phyloP scores from a whole-genome alignment of 2,888 invertebrate genomes.

The Ellobium chinense region DNA sequence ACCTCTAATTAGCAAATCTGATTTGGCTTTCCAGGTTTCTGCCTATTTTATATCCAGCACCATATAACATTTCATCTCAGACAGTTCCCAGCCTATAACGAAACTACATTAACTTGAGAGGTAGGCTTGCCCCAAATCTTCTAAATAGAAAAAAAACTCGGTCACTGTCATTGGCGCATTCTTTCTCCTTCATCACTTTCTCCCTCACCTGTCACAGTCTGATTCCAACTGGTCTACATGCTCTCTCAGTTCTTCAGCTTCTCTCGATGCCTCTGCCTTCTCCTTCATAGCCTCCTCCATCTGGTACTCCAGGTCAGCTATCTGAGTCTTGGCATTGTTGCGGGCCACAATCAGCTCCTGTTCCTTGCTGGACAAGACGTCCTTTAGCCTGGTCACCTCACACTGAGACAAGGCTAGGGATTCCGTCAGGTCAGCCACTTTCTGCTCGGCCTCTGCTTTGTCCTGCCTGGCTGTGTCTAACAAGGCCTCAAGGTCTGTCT shows the following conservation, averaged over 20 bases:
- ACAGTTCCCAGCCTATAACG: too few species aligned
- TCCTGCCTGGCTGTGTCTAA: conserved; percentile 83
- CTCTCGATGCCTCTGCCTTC: conserved; percentile 85
- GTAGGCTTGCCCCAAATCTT: too few species aligned
- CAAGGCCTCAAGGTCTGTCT: conserved; percentile 86
- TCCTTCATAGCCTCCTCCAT: conserved; percentile 86
- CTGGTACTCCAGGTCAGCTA: conserved; percentile 90
- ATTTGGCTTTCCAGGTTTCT: too few species aligned
- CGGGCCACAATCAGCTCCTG: conserved; percentile 84
- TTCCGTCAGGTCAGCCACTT: conserved; percentile 75
- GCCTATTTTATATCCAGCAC: too few species aligned
- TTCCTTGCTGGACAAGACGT: conserved; percentile 85
- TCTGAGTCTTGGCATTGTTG: conserved; percentile 92
- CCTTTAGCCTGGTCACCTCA: conserved; percentile 84
- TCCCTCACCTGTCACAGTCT: conserved; percentile 84
- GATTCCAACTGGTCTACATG: conserved; percentile 82
- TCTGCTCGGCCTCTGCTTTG: conserved; percentile 84
- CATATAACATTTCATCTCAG: too few species aligned
- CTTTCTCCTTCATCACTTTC: neutral
- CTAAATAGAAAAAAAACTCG: too few species aligned
- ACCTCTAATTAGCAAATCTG: too few species aligned
- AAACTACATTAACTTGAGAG: too few species aligned
- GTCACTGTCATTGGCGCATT: too few species aligned
- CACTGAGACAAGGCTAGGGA: conserved; percentile 85
- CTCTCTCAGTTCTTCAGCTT: conserved; percentile 87